Conservation (phyloP, 2,797 vertebrate genomes). For the Cryptoblepharus egeriae region DNA sequence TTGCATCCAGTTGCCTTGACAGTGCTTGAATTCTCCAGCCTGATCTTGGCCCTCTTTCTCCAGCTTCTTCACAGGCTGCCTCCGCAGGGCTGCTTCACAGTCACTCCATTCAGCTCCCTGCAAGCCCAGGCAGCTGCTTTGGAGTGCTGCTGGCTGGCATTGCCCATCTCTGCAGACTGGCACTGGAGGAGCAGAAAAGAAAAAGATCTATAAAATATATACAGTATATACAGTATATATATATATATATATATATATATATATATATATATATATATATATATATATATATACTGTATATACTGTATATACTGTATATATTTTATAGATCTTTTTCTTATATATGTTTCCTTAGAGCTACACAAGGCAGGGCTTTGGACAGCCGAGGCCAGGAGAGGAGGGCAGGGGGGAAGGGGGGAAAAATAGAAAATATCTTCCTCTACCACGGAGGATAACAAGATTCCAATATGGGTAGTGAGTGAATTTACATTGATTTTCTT, state of each 20-base stretch:
- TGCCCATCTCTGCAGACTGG: conserved; percentile 60
- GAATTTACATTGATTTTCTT: conserved; percentile 73
- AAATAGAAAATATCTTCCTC: no score
- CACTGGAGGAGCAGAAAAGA: conserved; percentile 44
- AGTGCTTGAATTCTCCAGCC: conserved; percentile 58
- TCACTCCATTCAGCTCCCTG: conserved; percentile 38
- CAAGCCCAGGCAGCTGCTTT: conserved; percentile 35
- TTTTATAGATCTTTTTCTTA: no score
- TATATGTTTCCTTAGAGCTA: conserved; percentile 43
- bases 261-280: no score
- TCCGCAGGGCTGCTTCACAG: conserved; percentile 46
- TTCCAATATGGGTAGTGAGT: conserved; percentile 64
- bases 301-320: no score
- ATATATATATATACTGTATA: no score
- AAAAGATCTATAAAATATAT: no score
- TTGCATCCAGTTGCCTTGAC: conserved; percentile 55
- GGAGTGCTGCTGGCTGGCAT: conserved; percentile 3
- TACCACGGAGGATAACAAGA: conserved; percentile 58
- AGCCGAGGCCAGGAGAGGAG: conserved; percentile 40
- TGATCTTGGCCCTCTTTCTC: conserved; percentile 53
- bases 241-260: no score
- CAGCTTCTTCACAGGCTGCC: conserved; percentile 38
- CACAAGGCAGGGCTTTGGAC: conserved; percentile 9
- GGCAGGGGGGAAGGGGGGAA: neutral
- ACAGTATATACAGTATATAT: no score